Conservation (phyloP, 2,113 vertebrate species). For the Daphoenositta chrysoptera region DNA sequence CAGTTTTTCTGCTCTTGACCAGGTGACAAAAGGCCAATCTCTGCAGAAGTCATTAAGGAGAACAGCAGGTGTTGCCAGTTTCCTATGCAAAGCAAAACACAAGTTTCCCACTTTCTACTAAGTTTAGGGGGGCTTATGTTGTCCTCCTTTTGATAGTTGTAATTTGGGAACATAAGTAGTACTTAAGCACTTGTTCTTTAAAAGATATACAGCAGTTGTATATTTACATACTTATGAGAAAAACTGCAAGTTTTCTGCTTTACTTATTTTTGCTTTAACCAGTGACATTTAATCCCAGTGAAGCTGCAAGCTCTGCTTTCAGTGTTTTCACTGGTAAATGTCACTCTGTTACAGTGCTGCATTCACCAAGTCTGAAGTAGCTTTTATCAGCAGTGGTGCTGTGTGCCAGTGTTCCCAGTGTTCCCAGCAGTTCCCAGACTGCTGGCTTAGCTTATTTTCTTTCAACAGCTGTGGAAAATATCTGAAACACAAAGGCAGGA, state of each 20-base stretch:
- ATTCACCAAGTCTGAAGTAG: conserved; percentile 59
- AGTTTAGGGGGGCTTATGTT: background rate
- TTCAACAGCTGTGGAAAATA: conserved; percentile 7
- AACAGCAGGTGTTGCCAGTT: background rate
- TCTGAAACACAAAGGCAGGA: background rate
- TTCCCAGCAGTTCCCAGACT: background rate
- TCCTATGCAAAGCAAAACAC: background rate
- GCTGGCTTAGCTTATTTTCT: conserved; percentile 20
- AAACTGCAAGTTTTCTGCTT: conserved; percentile 11
- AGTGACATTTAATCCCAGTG: conserved; percentile 61
- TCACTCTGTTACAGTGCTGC: conserved; percentile 63
- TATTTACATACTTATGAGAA: background rate
- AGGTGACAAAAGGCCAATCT: background rate
- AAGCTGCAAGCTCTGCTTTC: conserved; percentile 45
- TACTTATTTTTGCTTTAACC: background rate
- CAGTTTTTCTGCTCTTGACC: background rate
- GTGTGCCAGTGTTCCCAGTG: conserved; percentile 36
- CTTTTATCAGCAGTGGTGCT: conserved; percentile 59
- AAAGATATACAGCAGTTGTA: background rate
- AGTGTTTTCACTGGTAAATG: conserved; percentile 67
- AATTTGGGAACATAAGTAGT: background rate
- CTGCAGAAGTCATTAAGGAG: background rate
- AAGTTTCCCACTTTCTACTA: background rate
- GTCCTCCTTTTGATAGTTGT: background rate
- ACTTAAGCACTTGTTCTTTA: background rate